Evolutionary conservation across 2,888 invertebrate genomes (phyloP), one percentile per base, ranked within the genome.

Genomic region (Agrilus biguttatus): DNA sequence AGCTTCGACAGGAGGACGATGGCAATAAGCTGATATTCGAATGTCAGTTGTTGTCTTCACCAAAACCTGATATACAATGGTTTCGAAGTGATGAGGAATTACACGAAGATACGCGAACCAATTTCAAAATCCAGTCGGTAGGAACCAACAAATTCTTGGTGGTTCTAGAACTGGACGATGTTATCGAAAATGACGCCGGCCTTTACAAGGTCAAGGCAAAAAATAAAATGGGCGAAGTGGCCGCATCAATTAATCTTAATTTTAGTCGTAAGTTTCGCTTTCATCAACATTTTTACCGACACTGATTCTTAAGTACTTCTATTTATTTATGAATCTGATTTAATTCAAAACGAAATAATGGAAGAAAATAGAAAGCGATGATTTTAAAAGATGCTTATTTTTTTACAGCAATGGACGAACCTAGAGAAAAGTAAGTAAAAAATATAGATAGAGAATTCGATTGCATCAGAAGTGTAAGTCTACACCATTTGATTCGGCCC

Each of bases 121-220:
- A 80, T 63, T 88, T 89, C 68, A 87, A 85, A 73, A 83, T 85
- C 66, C 87, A 88, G 68, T 81, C 88, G 61, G 77, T 89, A 56
- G 82, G 77, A 58, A 77, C 79, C 56, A 88, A 87, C 71, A 88
- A 88, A 68, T 92, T 83, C 70, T 74, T 86, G 63, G 91, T 91
- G 66, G 84, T 89, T 61, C 80, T 96, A 61, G 90, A 89, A 66
- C 77, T 97, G 61, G 90, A 92, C 70, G 92, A 93, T 73, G 92
- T 93, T 66, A 83, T 91, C 74, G 92, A 92, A 77, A 82, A 83
- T 54, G 92, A 93, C 68, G 91, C 91, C 59, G 93, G 93, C 67
- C 82, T 91, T 56, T 97, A 96, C 75, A 90, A 91, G 73, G 91
- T 93, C 67, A 90, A 88, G 73, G 92, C 92, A 57, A 92, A 90